These are phyloP conservation scores for Burhinus oedicnemus DNA, from an alignment of 2,113 vertebrate species.

Conservation along the genomic window DNA sequence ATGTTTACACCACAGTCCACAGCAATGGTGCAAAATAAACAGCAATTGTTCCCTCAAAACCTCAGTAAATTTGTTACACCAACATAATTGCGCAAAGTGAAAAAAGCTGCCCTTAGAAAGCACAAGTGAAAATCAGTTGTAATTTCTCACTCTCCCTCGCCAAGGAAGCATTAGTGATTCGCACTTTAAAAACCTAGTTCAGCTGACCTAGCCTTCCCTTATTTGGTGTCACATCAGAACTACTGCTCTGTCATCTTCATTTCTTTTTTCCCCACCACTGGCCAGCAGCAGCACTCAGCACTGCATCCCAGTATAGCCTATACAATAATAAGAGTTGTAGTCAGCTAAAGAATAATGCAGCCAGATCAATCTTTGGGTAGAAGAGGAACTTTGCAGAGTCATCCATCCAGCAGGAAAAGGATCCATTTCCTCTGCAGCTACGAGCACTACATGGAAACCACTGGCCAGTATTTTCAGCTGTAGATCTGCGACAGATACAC, in stretches of 20 bases:
- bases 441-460: background rate
- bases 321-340: background rate
- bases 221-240: accelerated
- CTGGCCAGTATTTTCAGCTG: background rate
- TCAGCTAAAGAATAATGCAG: background rate
- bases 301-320: background rate
- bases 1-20: background rate
- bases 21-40: background rate
- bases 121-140: background rate
- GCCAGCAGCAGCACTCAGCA: background rate
- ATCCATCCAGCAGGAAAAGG: background rate
- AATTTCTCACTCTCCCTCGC: background rate
- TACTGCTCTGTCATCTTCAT: background rate
- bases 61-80: background rate
- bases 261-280: background rate
- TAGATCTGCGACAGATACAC: background rate
- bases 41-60: background rate
- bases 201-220: background rate
- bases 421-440: background rate
- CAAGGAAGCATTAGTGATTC: background rate
- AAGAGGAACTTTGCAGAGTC: background rate
- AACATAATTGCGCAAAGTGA: background rate
- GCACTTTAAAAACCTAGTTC: background rate
- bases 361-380: background rate
- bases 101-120: background rate